Evolutionary conservation across 2,888 invertebrate species (phyloP), one percentile per base, ranked within the genome.

Genomic region (Oegoconia quadripuncta): DNA sequence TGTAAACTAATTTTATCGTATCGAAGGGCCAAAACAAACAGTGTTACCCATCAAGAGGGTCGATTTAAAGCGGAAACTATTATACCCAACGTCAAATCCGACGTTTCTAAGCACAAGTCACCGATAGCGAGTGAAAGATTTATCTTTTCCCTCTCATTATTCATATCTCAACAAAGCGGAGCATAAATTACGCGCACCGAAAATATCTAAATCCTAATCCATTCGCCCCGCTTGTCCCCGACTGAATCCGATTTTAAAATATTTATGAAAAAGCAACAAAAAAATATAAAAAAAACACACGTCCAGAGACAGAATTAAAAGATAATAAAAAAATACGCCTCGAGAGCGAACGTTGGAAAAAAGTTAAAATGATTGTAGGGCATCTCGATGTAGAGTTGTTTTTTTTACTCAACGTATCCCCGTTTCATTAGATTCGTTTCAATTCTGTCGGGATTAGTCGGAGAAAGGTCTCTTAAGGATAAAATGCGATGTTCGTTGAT

Each of bases 181-280:
- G 76, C 78, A 86, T 84, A 86, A 81, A 84, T 84, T 81, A 86
- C 74, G 68, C 73, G 79, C 52, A 70, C 80, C 80, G 71, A 84
- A 83, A 83, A 84, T 84, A 84, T 83, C 83, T 81, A 84, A 84
- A 78, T 80, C 79, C 81, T 84, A 84, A 87, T 84, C 83, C 84
- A 83, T 86, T 84, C 79, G 83, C 64, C 70, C 67, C 82, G 86
- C 68, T 62, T 79, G 84, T 84, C 86, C 73, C 84, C 81, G 77
- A 49, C 65, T 74, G 83, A 80, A 81, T 82, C 81, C 80, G 83
- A 84, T 86, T 86, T 80, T 81, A 82, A 84, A 86, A 86, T 86
- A 86, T 84, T 83, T 84, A 83, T 84, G 83, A 83, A 81, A 82
- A 81, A 82, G 71, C 73, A 72, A 71, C 74, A 76, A 76, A 72